phyloP scores from a whole-genome alignment of 2,113 vertebrate species.

The Paradisaea rubra region DNA sequence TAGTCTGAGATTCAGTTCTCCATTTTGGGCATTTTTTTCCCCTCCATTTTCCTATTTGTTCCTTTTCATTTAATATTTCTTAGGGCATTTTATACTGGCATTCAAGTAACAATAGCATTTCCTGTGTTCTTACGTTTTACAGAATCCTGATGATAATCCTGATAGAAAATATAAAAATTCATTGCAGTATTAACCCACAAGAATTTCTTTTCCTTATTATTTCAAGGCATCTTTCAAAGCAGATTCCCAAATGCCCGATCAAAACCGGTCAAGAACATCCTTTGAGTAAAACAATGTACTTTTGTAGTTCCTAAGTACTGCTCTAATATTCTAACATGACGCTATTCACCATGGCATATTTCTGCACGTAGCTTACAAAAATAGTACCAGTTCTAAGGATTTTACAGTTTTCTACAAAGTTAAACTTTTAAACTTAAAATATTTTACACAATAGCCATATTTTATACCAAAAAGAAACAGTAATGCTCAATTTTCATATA shows the following conservation, averaged over 20 bases:
- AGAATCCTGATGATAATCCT: not conserved
- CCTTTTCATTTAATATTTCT: not conserved
- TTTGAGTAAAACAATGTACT: not conserved
- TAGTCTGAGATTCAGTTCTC: not conserved
- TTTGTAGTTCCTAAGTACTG: not conserved
- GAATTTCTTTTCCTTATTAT: not conserved
- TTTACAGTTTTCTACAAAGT: conserved; percentile 45
- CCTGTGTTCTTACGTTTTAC: not conserved
- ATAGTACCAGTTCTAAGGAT: conserved; percentile 43
- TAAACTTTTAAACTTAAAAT: conserved; percentile 65
- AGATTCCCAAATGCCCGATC: not conserved
- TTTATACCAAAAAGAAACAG: conserved; percentile 66
- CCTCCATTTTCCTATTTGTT: not conserved
- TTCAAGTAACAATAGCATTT: not conserved
- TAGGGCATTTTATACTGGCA: not conserved
- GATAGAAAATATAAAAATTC: not conserved
- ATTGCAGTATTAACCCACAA: not conserved
- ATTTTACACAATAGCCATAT: conserved; percentile 63
- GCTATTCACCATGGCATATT: not conserved
- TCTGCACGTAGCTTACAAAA: conserved; percentile 27
- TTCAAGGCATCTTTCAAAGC: not conserved
- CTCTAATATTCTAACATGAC: not conserved
- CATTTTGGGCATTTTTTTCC: not conserved
- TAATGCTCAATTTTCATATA: conserved; percentile 69
- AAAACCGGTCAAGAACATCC: not conserved